These are phyloP conservation scores for Pseudorhombus dupliciocellatus DNA, from an alignment of 2,113 vertebrate species.

Conservation along the genomic window DNA sequence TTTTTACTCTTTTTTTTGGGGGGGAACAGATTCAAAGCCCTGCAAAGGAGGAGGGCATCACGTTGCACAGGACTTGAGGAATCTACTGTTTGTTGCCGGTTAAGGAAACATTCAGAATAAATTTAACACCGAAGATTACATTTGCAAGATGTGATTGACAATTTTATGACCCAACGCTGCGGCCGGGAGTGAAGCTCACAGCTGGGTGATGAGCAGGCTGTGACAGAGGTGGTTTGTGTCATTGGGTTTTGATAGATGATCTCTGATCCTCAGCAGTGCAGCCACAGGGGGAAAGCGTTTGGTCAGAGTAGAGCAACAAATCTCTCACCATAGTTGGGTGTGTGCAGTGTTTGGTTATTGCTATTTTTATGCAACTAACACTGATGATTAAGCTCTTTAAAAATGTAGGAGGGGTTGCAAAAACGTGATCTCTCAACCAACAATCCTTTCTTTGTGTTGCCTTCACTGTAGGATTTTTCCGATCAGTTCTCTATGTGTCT, in stretches of 20 bases:
- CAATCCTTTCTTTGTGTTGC: too few relatives aligned
- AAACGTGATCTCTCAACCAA: neutral
- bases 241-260: slow-evolving; percentile 18
- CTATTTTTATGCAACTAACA: neutral
- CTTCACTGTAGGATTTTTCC: too few relatives aligned
- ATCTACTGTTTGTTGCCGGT: too few relatives aligned
- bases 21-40: neutral
- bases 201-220: neutral
- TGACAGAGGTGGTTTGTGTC: slow-evolving; percentile 24
- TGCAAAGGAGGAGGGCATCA: neutral
- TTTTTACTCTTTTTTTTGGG: slow-evolving; percentile 1
- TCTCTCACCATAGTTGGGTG: neutral
- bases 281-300: neutral
- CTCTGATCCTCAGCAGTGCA: neutral
- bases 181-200: neutral
- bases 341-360: neutral
- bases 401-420: neutral
- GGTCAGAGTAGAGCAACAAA: too few relatives aligned
- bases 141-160: neutral
- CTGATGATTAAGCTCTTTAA: neutral
- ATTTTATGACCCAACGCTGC: neutral
- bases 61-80: neutral
- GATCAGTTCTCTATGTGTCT: too few relatives aligned
- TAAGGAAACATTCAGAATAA: neutral
- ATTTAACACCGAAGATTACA: neutral